Conservation (phyloP, 2,113 vertebrate species). For the Embiotoca jacksoni region DNA sequence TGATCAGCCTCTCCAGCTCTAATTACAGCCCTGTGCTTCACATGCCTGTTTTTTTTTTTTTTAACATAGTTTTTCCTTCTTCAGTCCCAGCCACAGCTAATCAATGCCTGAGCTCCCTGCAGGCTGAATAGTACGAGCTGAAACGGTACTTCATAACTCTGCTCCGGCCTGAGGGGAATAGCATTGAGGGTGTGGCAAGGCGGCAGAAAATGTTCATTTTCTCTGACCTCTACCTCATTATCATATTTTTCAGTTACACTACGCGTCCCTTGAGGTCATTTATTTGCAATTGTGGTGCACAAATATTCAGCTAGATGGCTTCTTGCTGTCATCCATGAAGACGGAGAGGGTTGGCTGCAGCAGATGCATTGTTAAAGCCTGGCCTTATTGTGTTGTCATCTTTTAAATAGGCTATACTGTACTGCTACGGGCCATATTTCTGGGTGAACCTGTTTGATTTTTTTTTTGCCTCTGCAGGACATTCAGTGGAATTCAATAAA, state of each 20-base stretch:
- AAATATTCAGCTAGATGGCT: constrained; percentile 14
- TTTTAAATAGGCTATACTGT: constrained; percentile 50
- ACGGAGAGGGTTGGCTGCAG: constrained; percentile 21
- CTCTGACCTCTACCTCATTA: constrained; percentile 9
- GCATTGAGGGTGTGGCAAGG: constrained; percentile 31
- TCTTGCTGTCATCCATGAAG: constrained; percentile 22
- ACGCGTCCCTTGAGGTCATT: constrained; percentile 33
- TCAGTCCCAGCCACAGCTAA: constrained; percentile 19
- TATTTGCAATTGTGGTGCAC: constrained; percentile 14
- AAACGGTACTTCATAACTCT: constrained; percentile 53
- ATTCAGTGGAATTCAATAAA: neutral
- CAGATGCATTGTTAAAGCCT: constrained; percentile 68
- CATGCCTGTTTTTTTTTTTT: constrained; percentile 48
- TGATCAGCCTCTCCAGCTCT: constrained; percentile 54
- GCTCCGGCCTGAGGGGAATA: constrained; percentile 15
- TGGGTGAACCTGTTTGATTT: constrained; percentile 56
- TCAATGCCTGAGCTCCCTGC: constrained; percentile 31
- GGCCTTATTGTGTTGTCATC: constrained; percentile 59
- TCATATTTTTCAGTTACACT: constrained; percentile 33
- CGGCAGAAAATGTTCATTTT: constrained; percentile 22
- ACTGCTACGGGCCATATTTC: constrained; percentile 45
- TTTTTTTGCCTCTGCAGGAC: constrained; percentile 32
- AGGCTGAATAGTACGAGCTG: constrained; percentile 33
- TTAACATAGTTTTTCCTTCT: constrained; percentile 13
- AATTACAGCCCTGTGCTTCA: constrained; percentile 55